Base-by-base conservation (phyloP, 2,888 invertebrate species). In the Netelia inedita region DNA sequence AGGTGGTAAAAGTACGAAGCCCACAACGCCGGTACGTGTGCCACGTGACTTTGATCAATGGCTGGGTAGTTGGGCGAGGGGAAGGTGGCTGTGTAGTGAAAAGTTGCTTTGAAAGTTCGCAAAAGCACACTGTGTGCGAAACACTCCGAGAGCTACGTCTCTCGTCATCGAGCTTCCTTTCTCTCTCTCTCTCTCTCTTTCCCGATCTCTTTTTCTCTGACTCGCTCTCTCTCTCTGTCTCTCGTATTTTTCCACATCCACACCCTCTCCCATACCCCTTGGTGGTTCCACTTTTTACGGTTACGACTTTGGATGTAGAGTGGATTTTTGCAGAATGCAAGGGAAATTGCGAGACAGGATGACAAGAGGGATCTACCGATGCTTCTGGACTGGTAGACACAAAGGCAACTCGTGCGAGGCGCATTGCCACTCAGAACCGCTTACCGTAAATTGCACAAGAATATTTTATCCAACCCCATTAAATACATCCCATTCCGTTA, bases 1-100 rank as follows among this genome's bases (percentile, higher is more conserved):
- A 72, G 71, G 63, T 76, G 69, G 78, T 35, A 81, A 80, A 71
- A 81, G 84, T 72, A 79, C 69, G 76, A 68, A 85, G 74, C 76
- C 68, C 69, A 43, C 73, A 73, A 80, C 81, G 82, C 80, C 73
- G 79, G 75, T 78, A 69, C 78, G 85, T 82, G 65, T 79, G 75
- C 84, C 87, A 87, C 83, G 85, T 87, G 87, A 87, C 85, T 87
- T 87, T 87, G 87, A 87, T 87, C 87, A 86, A 85, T 86, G 87
- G 79, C 81, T 83, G 79, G 85, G 75, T 75, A 73, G 76, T 69
- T 76, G 59, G 65, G 50, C 63, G 63, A 50, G 21, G 43, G 28
- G 9, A 53, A 72, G 35, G 57, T 23, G 50, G 46, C 63, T 57
- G 21, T 72, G 75, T 74, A 74, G 66, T 43, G 85, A 80, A 76